Base-by-base conservation (phyloP, 2,113 vertebrate species). In the Neolamprologus brichardi region DNA sequence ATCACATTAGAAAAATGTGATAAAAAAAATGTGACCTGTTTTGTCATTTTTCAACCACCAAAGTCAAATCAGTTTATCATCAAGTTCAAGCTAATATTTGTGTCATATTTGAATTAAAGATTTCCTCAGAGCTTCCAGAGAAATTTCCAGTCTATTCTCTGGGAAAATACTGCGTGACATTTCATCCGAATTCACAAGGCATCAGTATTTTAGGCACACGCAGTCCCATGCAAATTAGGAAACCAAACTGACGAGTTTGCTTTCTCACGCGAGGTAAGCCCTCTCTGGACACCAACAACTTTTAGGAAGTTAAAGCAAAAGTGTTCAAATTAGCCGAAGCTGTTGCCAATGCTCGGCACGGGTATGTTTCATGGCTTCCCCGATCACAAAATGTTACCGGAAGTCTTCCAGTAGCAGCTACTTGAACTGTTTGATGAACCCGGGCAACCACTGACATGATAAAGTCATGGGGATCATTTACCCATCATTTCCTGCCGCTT, bases 221-320 rank as follows among this genome's bases (percentile, higher is more conserved):
- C 39, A 75, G 39, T 30, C 14, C 44, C 25, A 77, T 77, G 72
- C 44, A 77, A 77, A 77, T 77, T n/a, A 49, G 44, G 18, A 77
- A 77, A 30, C 72, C 25, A 51, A 77, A 51, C 25, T 18, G 10
- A 13, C 17, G 3, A 8, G 72, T 51, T 46, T 14, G 2, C 15
- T 12, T 18, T 77, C 44, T 77, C 72, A 77, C 6, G 2, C 3
- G 0, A 77, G 72, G 72, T 30, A 18, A 51, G 72, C 44, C 23
- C 25, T 30, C 25, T n/a, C 25, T 77, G 17, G 17, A 17, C 72
- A 77, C 6, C 44, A 77, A n/a, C 41, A 77, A 8, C 41, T 0
- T 77, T 30, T n/a, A 30, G 41, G 41, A 75, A 18, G 23, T 28
- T 30, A 30, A 51, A 77, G 44, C 25, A 32, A 77, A 49, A 8